phyloP scores from a whole-genome alignment of 2,888 invertebrate genomes.

The Saturnia japonica region DNA sequence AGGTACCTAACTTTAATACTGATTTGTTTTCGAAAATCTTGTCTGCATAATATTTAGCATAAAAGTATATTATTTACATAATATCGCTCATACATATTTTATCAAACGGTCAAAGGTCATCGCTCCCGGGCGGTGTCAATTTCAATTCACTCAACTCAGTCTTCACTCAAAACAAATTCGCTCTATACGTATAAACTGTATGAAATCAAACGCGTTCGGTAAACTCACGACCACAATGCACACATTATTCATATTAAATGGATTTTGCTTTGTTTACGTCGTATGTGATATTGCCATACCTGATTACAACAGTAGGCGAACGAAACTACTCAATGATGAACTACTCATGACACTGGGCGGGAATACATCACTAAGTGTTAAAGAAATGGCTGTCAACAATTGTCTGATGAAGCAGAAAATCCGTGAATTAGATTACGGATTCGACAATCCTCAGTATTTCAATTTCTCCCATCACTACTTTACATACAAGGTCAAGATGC shows the following conservation, averaged over 20 bases:
- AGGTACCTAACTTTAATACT: not conserved
- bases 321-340: slow-evolving; percentile 70
- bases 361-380: slow-evolving; percentile 64
- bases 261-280: not conserved
- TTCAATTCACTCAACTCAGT: slow-evolving; percentile 5
- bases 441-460: slow-evolving; percentile 80
- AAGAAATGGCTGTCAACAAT: slow-evolving; percentile 79
- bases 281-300: slow-evolving; percentile 8
- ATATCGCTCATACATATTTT: not conserved
- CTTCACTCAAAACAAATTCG: not conserved
- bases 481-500: slow-evolving; percentile 80
- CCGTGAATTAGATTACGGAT: slow-evolving; percentile 78
- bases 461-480: slow-evolving; percentile 86
- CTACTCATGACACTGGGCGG: slow-evolving; percentile 75
- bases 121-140: not conserved
- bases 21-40: not conserved
- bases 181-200: not conserved
- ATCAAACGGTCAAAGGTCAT: slow-evolving; percentile 4
- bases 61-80: not conserved
- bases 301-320: slow-evolving; percentile 14
- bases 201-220: not conserved
- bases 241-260: slow-evolving; percentile 12
- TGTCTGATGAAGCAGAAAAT: slow-evolving; percentile 82
- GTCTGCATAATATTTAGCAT: not conserved
- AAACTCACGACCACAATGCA: slow-evolving; percentile 3